phyloP scores from a whole-genome alignment of 1,140 invertebrate genomes.

The Trichoplusia ni region DNA sequence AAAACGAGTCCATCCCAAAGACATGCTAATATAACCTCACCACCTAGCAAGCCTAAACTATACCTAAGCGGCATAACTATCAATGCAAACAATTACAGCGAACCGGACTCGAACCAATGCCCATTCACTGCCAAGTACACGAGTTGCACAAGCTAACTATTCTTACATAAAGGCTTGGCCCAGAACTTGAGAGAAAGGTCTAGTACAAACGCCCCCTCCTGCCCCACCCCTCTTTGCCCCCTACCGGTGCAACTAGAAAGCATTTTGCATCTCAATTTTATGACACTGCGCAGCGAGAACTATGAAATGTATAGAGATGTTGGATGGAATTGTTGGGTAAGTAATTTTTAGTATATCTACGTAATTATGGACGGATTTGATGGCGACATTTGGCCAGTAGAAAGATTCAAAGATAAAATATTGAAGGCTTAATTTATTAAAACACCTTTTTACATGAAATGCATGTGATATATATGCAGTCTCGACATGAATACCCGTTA shows the following conservation, averaged over 20 bases:
- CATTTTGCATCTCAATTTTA: constrained; percentile 51
- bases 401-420: no score
- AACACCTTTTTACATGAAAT: no score
- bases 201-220: constrained; percentile 27
- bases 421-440: no score
- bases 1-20: no score
- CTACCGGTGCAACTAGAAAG: constrained; percentile 32
- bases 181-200: constrained; percentile 57
- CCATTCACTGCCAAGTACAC: constrained; percentile 9
- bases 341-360: no score
- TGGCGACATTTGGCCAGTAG: no score
- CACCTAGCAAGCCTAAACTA: not conserved
- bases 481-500: no score
- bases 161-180: constrained; percentile 47
- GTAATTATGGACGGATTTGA: no score
- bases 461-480: no score
- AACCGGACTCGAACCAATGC: constrained; percentile 11
- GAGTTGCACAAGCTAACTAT: constrained; percentile 19
- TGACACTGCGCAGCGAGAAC: constrained; percentile 39
- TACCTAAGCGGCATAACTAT: not conserved
- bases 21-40: not conserved
- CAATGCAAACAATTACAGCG: constrained; percentile 6
- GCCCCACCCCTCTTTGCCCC: not conserved
- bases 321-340: not conserved
- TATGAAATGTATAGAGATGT: constrained; percentile 23